A percentile compares a stretch with the other conserved stretches of the same genome.
Evolutionary conservation across 2,113 vertebrate genomes (phyloP).

Genomic region (Reinhardtius hippoglossoides): DNA sequence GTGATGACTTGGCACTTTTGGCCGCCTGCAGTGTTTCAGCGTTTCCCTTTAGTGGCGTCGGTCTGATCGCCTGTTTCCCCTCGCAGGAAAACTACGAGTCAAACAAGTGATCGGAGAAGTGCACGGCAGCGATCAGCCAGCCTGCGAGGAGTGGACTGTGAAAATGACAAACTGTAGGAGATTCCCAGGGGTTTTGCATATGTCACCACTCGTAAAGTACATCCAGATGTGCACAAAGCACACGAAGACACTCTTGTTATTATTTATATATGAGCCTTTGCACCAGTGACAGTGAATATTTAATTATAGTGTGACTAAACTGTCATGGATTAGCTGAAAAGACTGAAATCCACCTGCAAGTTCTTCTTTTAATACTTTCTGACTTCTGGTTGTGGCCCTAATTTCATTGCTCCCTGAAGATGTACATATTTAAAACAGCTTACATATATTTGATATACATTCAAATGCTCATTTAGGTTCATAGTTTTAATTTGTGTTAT

Average conservation of each 20-base stretch:
- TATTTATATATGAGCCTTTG: neutral
- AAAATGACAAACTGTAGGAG: constrained; percentile 18
- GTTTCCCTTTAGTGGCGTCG: constrained; percentile 46
- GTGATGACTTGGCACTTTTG: constrained; percentile 62
- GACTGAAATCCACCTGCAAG: neutral
- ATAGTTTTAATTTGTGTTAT: too few species aligned
- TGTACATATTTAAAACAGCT: neutral
- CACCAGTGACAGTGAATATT: neutral
- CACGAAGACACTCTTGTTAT: neutral
- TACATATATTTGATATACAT: too few species aligned
- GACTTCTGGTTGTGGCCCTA: neutral
- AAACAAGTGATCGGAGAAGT: constrained; percentile 23
- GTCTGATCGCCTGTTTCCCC: constrained; percentile 59
- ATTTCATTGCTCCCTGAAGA: too few species aligned
- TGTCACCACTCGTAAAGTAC: constrained; percentile 3
- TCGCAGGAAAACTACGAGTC: constrained; percentile 36
- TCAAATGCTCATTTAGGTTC: too few species aligned
- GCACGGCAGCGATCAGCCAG: neutral
- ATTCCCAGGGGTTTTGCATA: constrained; percentile 7
- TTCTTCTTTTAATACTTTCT: neutral
- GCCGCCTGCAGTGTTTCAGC: constrained; percentile 32
- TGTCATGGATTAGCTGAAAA: neutral
- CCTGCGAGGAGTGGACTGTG: neutral
- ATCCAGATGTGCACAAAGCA: constrained; percentile 42
- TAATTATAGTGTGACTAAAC: neutral